Conservation (phyloP, 2,113 vertebrate genomes). For the Felis catus region DNA sequence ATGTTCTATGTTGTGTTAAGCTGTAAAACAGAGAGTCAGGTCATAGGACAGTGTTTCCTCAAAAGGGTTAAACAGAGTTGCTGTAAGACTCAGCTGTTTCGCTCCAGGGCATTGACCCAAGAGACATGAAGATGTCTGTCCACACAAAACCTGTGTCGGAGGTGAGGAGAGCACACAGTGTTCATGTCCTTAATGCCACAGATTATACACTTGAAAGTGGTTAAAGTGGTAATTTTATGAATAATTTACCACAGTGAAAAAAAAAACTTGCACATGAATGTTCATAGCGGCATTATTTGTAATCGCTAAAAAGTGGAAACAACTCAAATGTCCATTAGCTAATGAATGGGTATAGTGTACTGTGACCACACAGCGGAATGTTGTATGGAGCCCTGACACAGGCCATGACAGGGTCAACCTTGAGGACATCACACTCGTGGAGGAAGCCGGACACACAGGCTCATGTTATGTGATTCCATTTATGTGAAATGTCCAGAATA, state of each 20-base stretch:
- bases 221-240: neutral
- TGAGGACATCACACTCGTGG: neutral
- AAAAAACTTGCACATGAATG: neutral
- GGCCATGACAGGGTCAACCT: no score
- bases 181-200: neutral
- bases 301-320: neutral
- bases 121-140: neutral
- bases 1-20: neutral
- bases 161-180: neutral
- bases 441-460: neutral
- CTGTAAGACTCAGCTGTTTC: no score
- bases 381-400: neutral
- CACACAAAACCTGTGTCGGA: neutral
- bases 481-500: neutral
- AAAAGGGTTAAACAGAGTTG: neutral
- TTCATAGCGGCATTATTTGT: neutral
- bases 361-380: no score
- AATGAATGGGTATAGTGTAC: neutral
- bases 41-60: neutral
- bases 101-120: neutral
- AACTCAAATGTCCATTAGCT: neutral
- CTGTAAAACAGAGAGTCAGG: neutral
- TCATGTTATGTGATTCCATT: neutral
- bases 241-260: neutral
- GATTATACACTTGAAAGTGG: neutral